phyloP scores from a whole-genome alignment of 2,113 vertebrate genomes.

The Clupea harengus region DNA sequence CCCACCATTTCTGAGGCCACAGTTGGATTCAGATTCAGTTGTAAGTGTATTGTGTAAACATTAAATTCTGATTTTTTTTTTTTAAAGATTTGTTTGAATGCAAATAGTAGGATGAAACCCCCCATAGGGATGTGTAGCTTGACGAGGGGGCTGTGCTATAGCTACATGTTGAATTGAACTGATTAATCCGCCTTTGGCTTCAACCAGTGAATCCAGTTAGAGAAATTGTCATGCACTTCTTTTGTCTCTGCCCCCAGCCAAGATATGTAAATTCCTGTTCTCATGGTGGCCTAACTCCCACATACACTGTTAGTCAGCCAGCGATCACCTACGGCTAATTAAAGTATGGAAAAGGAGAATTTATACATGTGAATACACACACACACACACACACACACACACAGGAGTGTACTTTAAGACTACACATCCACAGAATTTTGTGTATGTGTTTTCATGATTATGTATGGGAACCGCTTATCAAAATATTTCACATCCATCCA shows the following conservation, averaged over 20 bases:
- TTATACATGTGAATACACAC: neutral
- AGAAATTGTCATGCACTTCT: neutral
- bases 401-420: neutral
- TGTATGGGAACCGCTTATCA: neutral
- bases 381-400: neutral
- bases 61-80: too few species aligned
- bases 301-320: neutral
- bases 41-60: neutral
- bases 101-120: neutral
- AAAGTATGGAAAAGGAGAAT: neutral
- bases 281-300: neutral
- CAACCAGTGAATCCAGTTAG: neutral
- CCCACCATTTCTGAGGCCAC: neutral
- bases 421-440: too few species aligned
- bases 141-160: neutral
- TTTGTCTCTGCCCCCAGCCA: neutral
- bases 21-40: neutral
- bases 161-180: neutral
- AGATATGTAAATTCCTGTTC: neutral
- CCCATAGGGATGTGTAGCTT: neutral
- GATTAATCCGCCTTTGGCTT: conserved; percentile 1
- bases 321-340: conserved; percentile 2
- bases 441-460: neutral
- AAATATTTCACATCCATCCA: too few species aligned
- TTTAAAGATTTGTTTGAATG: neutral